A percentile compares a stretch with the other conserved stretches of the same genome.
These are phyloP conservation scores for silkworm (Bombyx mori) DNA, from an alignment of 1,140 invertebrate species.

Conservation along the genomic window DNA sequence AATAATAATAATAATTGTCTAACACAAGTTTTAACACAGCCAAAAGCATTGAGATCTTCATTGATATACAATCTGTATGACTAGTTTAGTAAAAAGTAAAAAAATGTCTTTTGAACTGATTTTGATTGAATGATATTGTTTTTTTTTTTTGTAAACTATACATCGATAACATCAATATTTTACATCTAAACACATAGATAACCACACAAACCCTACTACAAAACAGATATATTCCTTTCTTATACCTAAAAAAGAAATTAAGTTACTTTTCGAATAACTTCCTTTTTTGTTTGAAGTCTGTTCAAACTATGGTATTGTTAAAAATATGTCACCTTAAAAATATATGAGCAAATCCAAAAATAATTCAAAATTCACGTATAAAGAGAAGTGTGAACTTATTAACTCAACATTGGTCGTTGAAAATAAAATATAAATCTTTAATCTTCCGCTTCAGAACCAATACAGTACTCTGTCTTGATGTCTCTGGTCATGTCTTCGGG, in stretches of 20 bases:
- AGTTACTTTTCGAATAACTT: too few relatives aligned
- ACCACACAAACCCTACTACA: constrained; percentile 8
- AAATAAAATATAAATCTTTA: constrained; percentile 17
- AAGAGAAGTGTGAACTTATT: not conserved
- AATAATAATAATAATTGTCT: constrained; percentile 5
- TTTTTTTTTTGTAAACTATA: constrained; percentile 1
- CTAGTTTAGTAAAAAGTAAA: constrained; percentile 19
- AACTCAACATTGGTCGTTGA: constrained; percentile 10
- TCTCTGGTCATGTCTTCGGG: constrained; percentile 51
- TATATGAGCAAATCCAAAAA: too few relatives aligned
- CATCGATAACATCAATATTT: constrained; percentile 33
- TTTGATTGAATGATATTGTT: too few relatives aligned
- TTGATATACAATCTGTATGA: constrained; percentile 19
- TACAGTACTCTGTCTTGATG: constrained; percentile 46
- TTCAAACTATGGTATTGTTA: too few relatives aligned
- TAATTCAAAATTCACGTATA: not conserved
- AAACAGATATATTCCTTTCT: too few relatives aligned
- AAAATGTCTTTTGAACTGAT: constrained; percentile 6
- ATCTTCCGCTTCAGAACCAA: constrained; percentile 53
- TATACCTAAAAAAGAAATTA: too few relatives aligned
- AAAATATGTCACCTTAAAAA: too few relatives aligned
- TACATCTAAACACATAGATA: constrained; percentile 24
- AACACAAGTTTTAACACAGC: constrained; percentile 35
- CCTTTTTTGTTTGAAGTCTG: too few relatives aligned
- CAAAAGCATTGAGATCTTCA: constrained; percentile 50